Percentiles rank a stretch among this genome's conserved stretches.
Conservation (phyloP, 2,888 invertebrate species). For the Nomada flava region DNA sequence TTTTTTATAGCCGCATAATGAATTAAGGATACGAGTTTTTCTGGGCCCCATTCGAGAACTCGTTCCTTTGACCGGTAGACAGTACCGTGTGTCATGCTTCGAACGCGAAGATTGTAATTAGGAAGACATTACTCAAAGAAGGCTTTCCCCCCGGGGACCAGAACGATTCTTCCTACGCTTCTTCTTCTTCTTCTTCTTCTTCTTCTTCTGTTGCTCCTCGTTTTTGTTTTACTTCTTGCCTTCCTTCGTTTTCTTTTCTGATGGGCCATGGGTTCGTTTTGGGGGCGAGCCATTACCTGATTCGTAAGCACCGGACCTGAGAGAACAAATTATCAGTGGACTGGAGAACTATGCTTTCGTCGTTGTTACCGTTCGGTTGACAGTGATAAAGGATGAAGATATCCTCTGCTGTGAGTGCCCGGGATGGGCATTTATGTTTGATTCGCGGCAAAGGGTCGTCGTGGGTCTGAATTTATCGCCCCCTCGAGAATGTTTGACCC, state of each 20-base stretch:
- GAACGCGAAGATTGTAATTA: slow-evolving; percentile 76
- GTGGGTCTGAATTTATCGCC: background rate
- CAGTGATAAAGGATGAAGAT: slow-evolving; percentile 60
- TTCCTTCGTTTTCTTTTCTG: background rate
- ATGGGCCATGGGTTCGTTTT: slow-evolving; percentile 34
- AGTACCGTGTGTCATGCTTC: slow-evolving; percentile 58
- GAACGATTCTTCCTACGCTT: slow-evolving; percentile 44
- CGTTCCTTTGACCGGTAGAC: slow-evolving; percentile 54
- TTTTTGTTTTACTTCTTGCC: background rate
- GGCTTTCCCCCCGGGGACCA: slow-evolving; percentile 48
- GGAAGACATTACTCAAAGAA: slow-evolving; percentile 78
- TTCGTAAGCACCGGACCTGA: slow-evolving; percentile 30
- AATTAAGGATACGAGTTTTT: slow-evolving; percentile 61
- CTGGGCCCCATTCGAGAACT: slow-evolving; percentile 53
- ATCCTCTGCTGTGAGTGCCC: background rate
- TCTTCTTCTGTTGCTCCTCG: background rate
- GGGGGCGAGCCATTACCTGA: slow-evolving; percentile 54
- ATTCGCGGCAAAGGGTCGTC: background rate
- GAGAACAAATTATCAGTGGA: slow-evolving; percentile 65
- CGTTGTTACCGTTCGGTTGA: slow-evolving; percentile 30
- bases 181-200: slow-evolving; percentile 33
- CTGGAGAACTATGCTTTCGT: slow-evolving; percentile 30
- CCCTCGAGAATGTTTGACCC: background rate
- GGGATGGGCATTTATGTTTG: background rate
- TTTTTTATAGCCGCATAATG: slow-evolving; percentile 62